A percentile compares a stretch with the other conserved stretches of the same genome.
Conservation (phyloP, 2,113 vertebrate species). For the Mirza zaza region DNA sequence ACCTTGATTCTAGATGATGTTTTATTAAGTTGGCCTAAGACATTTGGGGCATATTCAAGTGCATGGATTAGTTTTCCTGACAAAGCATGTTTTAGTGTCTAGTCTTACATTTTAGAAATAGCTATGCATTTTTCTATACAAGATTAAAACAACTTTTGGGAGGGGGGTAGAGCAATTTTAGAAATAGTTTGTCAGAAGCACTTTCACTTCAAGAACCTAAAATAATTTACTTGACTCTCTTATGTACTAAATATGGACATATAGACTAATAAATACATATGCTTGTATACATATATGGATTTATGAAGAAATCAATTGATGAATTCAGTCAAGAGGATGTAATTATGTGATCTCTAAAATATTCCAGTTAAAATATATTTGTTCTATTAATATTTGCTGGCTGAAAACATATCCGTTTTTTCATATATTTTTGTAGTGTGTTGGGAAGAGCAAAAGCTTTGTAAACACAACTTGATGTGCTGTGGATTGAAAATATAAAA, state of each 20-base stretch:
- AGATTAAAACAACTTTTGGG: conserved; percentile 72
- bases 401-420: conserved; percentile 63
- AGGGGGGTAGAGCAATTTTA: conserved; percentile 70
- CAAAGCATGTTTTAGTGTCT: conserved; percentile 84
- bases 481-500: conserved; percentile 75
- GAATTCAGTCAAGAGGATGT: conserved; percentile 41
- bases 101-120: conserved; percentile 80
- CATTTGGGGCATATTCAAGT: conserved; percentile 75
- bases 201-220: conserved; percentile 60
- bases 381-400: conserved; percentile 55
- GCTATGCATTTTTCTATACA: conserved; percentile 77
- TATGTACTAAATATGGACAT: conserved; percentile 35
- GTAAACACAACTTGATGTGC: conserved; percentile 76
- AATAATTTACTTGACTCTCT: conserved; percentile 1
- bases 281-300: conserved; percentile 45
- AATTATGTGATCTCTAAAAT: conserved; percentile 35
- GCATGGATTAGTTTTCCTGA: conserved; percentile 83
- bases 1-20: conserved; percentile 74
- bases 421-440: conserved; percentile 78
- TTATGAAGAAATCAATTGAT: conserved; percentile 55
- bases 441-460: conserved; percentile 83
- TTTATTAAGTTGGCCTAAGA: conserved; percentile 70
- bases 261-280: conserved; percentile 49
- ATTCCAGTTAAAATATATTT: conserved; percentile 44
- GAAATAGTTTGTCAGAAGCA: conserved; percentile 64